Percentiles rank a stretch among this genome's conserved stretches.
Evolutionary conservation across 2,113 vertebrate species (phyloP).

Genomic region (Crotalus tigris): DNA sequence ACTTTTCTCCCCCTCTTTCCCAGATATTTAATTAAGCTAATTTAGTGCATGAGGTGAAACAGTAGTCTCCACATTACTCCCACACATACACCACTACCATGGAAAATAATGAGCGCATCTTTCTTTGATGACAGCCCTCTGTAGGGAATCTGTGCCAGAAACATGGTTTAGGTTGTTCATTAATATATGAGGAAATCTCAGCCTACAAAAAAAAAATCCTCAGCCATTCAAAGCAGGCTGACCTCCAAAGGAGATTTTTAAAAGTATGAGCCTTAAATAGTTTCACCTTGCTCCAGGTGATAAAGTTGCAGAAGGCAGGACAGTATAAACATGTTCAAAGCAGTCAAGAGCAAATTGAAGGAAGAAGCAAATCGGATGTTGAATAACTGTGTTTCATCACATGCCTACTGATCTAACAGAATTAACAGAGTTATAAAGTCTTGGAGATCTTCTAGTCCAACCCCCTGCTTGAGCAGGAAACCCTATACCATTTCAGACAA

Average conservation of each 20-base stretch:
- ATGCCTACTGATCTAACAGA: not conserved
- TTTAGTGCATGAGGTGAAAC: conserved; percentile 64
- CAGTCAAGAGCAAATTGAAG: not conserved
- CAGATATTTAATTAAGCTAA: conserved; percentile 57
- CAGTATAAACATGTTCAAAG: not conserved
- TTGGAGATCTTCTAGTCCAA: not conserved
- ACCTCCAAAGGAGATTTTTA: not conserved
- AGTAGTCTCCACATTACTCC: not conserved
- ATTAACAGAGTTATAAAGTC: not conserved
- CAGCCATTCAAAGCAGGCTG: not conserved
- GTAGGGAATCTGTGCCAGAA: conserved; percentile 9
- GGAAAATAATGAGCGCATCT: conserved; percentile 52
- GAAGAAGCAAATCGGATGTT: not conserved
- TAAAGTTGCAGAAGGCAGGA: not conserved
- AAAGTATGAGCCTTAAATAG: not conserved
- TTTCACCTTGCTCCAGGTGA: not conserved
- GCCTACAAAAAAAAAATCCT: conserved; percentile 7
- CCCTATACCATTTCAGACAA: not conserved
- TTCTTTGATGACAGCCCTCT: conserved; percentile 47
- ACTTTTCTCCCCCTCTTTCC: conserved; percentile 28
- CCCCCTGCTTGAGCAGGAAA: not conserved
- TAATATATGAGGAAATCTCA: not conserved
- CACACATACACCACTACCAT: conserved; percentile 5
- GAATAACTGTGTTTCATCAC: not conserved
- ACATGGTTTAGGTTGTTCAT: conserved; percentile 36